Evolutionary conservation across 2,888 invertebrate species (phyloP).

Genomic region (Bedellia somnulentella): DNA sequence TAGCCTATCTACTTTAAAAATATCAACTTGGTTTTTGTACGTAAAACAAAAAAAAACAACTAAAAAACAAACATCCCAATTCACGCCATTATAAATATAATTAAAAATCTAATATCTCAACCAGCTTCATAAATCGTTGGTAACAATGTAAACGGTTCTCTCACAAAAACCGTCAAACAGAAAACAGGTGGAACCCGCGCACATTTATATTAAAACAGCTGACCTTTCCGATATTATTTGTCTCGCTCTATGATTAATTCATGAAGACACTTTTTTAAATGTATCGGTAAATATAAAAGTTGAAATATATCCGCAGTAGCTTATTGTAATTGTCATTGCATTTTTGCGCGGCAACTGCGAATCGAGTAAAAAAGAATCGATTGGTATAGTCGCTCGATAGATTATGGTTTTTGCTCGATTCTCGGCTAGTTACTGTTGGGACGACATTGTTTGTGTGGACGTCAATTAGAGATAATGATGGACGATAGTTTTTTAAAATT

Average conservation of each 20-base stretch:
- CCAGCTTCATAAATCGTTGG: too few species aligned
- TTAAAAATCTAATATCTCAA: too few species aligned
- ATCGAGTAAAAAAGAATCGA: slow-evolving; percentile 31
- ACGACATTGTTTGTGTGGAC: slow-evolving; percentile 41
- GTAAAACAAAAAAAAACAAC: too few species aligned
- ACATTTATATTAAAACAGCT: slow-evolving; percentile 40
- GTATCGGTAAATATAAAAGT: slow-evolving; percentile 18
- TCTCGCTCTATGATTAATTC: slow-evolving; percentile 30
- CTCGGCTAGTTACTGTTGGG: slow-evolving; percentile 30
- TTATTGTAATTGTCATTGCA: slow-evolving; percentile 36
- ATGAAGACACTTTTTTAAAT: slow-evolving; percentile 27
- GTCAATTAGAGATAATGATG: slow-evolving; percentile 56
- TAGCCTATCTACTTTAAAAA: too few species aligned
- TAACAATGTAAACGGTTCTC: too few species aligned
- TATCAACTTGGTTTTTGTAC: too few species aligned
- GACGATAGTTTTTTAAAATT: slow-evolving; percentile 35
- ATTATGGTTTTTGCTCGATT: slow-evolving; percentile 40
- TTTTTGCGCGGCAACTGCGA: slow-evolving; percentile 24
- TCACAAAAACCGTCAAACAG: too few species aligned
- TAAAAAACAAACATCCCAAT: too few species aligned
- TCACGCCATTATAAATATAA: too few species aligned
- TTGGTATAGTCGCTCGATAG: too few species aligned
- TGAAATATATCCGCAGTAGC: slow-evolving; percentile 5
- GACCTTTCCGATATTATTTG: slow-evolving; percentile 52
- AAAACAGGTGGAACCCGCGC: slow-evolving; percentile 29